These are phyloP conservation scores for Rousettus leschenaultii DNA, from an alignment of 2,113 vertebrate species.

Conservation along the genomic window DNA sequence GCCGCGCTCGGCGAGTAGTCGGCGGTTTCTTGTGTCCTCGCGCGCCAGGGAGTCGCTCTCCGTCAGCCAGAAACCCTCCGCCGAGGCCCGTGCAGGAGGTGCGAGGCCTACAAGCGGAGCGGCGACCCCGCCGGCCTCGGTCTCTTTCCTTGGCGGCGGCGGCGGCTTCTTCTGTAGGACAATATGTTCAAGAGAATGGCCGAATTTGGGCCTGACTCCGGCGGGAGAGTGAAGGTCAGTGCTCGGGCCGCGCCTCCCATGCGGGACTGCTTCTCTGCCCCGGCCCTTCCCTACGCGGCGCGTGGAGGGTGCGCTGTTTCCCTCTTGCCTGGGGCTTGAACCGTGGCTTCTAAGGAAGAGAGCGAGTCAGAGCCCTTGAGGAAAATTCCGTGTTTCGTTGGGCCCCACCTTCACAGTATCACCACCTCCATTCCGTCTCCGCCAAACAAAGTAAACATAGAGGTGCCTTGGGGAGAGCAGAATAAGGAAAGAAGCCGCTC, in stretches of 20 bases:
- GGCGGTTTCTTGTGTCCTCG: neutral
- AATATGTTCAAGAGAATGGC: slow-evolving; percentile 99
- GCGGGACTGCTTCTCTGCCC: neutral
- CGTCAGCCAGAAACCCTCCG: neutral
- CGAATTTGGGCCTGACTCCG: slow-evolving; percentile 99
- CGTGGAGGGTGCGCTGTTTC: neutral
- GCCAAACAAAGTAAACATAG: too few species aligned
- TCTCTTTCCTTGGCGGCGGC: slow-evolving; percentile 58
- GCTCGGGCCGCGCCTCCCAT: neutral
- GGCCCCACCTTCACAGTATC: accelerated
- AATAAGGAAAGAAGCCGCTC: neutral
- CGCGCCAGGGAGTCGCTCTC: neutral
- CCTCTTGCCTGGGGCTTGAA: neutral
- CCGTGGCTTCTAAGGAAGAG: neutral
- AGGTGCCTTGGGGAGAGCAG: too few species aligned
- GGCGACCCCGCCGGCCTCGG: slow-evolving; percentile 55
- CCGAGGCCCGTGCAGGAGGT: neutral
- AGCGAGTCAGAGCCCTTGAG: neutral
- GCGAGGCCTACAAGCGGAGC: slow-evolving; percentile 40
- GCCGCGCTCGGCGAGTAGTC: accelerated
- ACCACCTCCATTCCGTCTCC: neutral
- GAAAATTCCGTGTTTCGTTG: neutral
- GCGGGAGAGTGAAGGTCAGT: slow-evolving; percentile 94
- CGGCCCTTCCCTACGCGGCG: neutral
- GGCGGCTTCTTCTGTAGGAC: slow-evolving; percentile 61